Evolutionary conservation across 2,113 vertebrate species (phyloP).

Genomic region (Hydrolagus affinis): DNA sequence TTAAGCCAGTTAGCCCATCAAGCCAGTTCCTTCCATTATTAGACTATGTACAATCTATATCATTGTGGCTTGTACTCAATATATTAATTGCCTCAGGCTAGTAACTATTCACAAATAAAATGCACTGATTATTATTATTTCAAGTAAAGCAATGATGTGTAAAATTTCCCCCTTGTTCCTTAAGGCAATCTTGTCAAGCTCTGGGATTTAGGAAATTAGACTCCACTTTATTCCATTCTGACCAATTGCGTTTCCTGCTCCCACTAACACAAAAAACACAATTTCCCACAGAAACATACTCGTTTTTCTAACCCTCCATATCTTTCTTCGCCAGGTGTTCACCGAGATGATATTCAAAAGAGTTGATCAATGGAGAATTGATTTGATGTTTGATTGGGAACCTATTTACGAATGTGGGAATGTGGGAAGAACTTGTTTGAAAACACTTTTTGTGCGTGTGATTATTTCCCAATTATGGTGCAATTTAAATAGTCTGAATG

Average conservation of each 20-base stretch:
- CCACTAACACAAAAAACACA: conserved; percentile 14
- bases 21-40: neutral
- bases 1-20: neutral
- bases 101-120: neutral
- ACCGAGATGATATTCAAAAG: neutral
- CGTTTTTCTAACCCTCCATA: neutral
- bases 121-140: no score
- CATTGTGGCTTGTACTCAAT: neutral
- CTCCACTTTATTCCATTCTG: neutral
- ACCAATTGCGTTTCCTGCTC: neutral
- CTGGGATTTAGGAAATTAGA: neutral
- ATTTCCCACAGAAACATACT: neutral
- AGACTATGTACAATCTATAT: neutral
- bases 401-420: no score
- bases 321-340: conserved; percentile 6
- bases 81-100: neutral
- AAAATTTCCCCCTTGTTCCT: conserved; percentile 9
- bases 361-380: neutral
- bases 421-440: no score
- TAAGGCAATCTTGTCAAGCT: neutral
- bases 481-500: neutral
- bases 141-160: neutral
- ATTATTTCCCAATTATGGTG: neutral
- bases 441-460: neutral
- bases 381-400: neutral